Conservation (phyloP, 2,888 invertebrate species). For the Onthophagus sagittarius region DNA sequence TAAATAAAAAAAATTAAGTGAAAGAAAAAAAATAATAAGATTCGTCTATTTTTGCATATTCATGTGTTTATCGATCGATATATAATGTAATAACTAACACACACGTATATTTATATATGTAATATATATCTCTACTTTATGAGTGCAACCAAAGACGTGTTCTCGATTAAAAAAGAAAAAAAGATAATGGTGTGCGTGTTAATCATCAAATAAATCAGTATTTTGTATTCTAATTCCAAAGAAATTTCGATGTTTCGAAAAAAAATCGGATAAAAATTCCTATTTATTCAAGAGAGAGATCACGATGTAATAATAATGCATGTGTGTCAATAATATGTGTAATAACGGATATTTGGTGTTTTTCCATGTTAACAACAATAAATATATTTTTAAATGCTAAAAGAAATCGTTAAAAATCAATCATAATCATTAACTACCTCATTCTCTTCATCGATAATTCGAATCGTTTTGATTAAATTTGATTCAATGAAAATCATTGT, state of each 20-base stretch:
- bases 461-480: no score
- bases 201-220: not conserved
- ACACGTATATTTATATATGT: not conserved
- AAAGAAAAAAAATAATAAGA: not conserved
- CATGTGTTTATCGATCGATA: not conserved
- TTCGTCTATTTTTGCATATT: not conserved
- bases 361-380: not conserved
- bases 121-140: not conserved
- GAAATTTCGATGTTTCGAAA: not conserved
- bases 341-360: not conserved
- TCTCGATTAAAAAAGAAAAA: slow-evolving; percentile 1
- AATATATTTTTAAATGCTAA: not conserved
- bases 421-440: no score
- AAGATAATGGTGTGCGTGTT: not conserved
- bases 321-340: not conserved
- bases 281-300: not conserved
- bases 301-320: not conserved
- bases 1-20: not conserved
- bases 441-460: no score
- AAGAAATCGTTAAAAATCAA: no score
- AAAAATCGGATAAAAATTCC: no score
- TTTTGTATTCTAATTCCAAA: not conserved
- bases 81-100: not conserved
- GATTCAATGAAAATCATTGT: no score
- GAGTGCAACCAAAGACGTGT: not conserved